These are phyloP conservation scores for Cremastinae sp. DNA, from an alignment of 2,888 invertebrate genomes.

Conservation along the genomic window DNA sequence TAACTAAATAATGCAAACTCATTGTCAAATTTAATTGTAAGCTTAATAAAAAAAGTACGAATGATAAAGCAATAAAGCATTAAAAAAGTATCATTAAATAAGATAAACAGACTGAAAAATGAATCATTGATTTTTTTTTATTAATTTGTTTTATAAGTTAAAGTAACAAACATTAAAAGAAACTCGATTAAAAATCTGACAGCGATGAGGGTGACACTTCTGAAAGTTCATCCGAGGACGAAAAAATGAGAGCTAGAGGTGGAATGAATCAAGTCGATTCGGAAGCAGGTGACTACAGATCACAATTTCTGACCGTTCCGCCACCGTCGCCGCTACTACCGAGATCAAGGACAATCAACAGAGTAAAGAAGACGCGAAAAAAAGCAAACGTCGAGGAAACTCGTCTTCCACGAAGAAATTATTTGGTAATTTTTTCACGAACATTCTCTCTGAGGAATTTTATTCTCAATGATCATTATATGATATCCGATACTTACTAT, in stretches of 20 bases:
- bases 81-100: no score
- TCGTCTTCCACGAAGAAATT: slow-evolving; percentile 65
- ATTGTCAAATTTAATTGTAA: no score
- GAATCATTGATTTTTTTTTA: neutral
- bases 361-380: slow-evolving; percentile 63
- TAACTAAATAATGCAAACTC: no score
- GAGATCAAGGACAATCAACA: slow-evolving; percentile 69
- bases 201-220: slow-evolving; percentile 92
- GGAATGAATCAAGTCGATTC: slow-evolving; percentile 72
- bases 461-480: neutral
- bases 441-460: neutral
- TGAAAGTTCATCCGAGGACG: slow-evolving; percentile 86
- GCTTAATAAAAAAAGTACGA: no score
- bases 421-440: slow-evolving; percentile 56
- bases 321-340: slow-evolving; percentile 87
- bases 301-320: slow-evolving; percentile 82
- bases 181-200: slow-evolving; percentile 37
- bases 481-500: no score
- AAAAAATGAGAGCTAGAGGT: slow-evolving; percentile 66
- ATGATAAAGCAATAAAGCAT: no score
- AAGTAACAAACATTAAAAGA: neutral
- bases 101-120: no score
- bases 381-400: slow-evolving; percentile 64
- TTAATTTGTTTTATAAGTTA: neutral
- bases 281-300: slow-evolving; percentile 56